Conservation (phyloP, 2,888 invertebrate genomes). For the Onthophagus sagittarius region DNA sequence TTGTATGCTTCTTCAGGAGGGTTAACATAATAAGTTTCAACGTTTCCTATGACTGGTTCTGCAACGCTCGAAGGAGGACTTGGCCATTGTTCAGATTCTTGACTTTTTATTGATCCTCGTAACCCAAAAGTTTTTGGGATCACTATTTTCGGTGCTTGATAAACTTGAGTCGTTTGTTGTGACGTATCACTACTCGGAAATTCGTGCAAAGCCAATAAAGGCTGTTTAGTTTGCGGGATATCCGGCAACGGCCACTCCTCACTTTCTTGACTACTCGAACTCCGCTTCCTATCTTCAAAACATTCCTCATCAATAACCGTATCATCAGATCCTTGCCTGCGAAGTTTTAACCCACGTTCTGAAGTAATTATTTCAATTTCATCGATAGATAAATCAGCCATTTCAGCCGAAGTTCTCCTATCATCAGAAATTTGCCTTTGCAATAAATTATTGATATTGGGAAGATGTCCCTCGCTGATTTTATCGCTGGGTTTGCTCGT, state of each 20-base stretch:
- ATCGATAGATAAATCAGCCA: conserved; percentile 80
- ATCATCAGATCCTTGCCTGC: conserved; percentile 48
- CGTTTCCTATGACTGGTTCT: conserved; percentile 70
- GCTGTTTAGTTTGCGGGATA: conserved; percentile 52
- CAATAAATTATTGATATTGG: conserved; percentile 42
- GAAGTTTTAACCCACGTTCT: conserved; percentile 45
- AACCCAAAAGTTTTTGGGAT: conserved; percentile 48
- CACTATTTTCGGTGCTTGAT: conserved; percentile 41
- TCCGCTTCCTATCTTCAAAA: conserved; percentile 40
- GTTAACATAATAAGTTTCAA: conserved; percentile 76
- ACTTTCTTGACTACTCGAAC: conserved; percentile 64
- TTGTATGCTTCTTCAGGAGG: conserved; percentile 75
- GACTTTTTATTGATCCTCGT: conserved; percentile 48
- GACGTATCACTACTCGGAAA: conserved; percentile 47
- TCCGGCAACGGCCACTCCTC: conserved; percentile 74
- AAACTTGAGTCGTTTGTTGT: conserved; percentile 46
- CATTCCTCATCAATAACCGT: conserved; percentile 49
- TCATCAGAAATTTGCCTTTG: conserved; percentile 70
- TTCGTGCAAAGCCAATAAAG: conserved; percentile 45
- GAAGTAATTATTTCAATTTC: conserved; percentile 50
- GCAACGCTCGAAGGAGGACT: conserved; percentile 71
- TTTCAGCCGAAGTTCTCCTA: conserved; percentile 76
- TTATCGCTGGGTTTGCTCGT: conserved; percentile 32
- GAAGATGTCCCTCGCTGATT: conserved; percentile 37
- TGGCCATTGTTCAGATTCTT: conserved; percentile 78